phyloP scores from a whole-genome alignment of 2,797 vertebrate genomes.

The Alauda arvensis region DNA sequence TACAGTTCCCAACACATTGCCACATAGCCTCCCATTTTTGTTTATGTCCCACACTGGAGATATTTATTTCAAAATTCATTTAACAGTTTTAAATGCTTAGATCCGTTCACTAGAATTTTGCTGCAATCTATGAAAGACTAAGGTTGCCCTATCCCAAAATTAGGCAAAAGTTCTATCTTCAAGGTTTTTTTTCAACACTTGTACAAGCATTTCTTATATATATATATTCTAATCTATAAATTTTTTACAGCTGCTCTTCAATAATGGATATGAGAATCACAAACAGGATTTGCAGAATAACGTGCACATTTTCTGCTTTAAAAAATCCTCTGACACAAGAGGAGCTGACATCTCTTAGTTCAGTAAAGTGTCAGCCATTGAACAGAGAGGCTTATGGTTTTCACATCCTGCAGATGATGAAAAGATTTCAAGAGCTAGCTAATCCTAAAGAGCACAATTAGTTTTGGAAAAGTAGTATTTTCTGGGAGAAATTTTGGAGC shows the following conservation, averaged over 20 bases:
- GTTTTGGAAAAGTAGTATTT: background rate
- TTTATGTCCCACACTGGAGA: background rate
- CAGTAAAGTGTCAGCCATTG: background rate
- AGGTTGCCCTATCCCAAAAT: background rate
- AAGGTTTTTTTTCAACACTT: background rate
- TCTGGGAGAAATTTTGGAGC: background rate
- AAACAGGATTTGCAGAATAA: background rate
- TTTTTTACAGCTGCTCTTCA: background rate
- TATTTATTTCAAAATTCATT: background rate
- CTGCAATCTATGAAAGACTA: background rate
- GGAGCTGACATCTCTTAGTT: background rate
- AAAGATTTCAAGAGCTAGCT: background rate
- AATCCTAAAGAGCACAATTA: background rate
- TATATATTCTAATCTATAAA: background rate
- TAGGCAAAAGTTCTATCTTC: background rate
- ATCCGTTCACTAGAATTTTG: background rate
- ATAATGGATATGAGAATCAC: background rate
- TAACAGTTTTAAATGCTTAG: background rate
- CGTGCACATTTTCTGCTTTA: background rate
- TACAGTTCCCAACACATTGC: background rate
- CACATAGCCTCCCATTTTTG: background rate
- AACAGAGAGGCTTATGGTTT: background rate
- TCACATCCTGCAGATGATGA: background rate
- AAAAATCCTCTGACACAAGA: background rate
- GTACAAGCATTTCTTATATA: background rate